Percentiles rank a stretch among this genome's conserved stretches.
These are phyloP conservation scores for Platyrinchus mystaceus DNA, from an alignment of 2,797 vertebrate species.

Conservation along the genomic window DNA sequence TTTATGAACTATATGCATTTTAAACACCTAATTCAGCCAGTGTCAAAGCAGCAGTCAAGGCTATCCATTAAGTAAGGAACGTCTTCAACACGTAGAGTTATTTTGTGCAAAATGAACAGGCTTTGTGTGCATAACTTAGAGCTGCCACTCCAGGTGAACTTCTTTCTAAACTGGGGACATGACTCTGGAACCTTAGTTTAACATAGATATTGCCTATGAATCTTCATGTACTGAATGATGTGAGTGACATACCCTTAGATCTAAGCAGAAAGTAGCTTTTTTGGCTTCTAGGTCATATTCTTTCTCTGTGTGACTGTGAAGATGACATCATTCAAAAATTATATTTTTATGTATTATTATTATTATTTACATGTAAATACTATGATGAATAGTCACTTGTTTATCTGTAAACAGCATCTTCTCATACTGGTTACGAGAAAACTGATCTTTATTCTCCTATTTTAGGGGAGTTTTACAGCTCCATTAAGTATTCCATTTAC, in stretches of 20 bases:
- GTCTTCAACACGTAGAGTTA: background rate
- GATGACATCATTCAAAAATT: background rate
- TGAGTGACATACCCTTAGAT: background rate
- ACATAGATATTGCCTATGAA: background rate
- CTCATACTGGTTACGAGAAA: background rate
- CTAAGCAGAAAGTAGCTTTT: background rate
- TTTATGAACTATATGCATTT: background rate
- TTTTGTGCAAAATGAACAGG: background rate
- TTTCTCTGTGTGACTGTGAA: background rate
- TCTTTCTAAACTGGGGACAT: background rate
- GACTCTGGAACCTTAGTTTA: background rate
- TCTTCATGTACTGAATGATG: background rate
- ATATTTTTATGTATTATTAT: background rate
- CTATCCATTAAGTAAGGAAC: background rate
- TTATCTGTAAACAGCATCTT: background rate
- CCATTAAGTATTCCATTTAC: background rate
- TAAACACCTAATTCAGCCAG: background rate
- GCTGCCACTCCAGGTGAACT: background rate
- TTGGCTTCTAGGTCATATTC: background rate
- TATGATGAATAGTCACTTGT: background rate
- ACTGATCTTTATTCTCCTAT: background rate
- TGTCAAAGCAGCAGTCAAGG: background rate
- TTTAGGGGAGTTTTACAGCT: background rate
- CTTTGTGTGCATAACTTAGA: background rate
- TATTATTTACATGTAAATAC: background rate